Evolutionary conservation across 2,113 vertebrate genomes (phyloP).

Genomic region (Ceratotherium simum): DNA sequence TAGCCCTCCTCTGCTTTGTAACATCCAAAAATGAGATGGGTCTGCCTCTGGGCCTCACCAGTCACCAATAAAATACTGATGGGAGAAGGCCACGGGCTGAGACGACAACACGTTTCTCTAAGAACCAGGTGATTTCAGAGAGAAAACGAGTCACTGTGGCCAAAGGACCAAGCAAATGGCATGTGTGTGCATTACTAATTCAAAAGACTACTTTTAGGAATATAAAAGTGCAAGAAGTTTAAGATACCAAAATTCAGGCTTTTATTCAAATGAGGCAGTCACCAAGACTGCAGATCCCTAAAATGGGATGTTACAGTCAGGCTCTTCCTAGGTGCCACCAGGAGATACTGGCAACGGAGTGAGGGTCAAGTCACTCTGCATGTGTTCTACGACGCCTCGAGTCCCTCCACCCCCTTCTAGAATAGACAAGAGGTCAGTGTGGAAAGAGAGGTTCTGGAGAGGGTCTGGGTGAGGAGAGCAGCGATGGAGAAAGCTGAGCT

Average conservation of each 20-base stretch:
- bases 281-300: not conserved
- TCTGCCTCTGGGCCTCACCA: not conserved
- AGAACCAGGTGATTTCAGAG: not conserved
- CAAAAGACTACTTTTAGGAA: not conserved
- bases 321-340: not conserved
- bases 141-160: not conserved
- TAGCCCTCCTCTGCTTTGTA: not conserved
- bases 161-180: not conserved
- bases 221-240: not conserved
- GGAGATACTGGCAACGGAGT: not conserved
- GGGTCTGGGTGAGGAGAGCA: not conserved
- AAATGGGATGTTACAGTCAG: accelerated
- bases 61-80: not conserved
- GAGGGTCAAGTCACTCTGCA: not conserved
- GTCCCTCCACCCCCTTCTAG: not conserved
- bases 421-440: not conserved
- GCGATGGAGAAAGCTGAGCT: not conserved
- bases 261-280: not conserved
- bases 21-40: not conserved
- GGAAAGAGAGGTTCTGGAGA: not conserved
- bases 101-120: not conserved
- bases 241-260: not conserved
- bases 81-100: not conserved
- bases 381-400: not conserved
- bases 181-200: accelerated